Evolutionary conservation across 2,797 vertebrate genomes (phyloP).

Genomic region (Hyperoplus immaculatus): DNA sequence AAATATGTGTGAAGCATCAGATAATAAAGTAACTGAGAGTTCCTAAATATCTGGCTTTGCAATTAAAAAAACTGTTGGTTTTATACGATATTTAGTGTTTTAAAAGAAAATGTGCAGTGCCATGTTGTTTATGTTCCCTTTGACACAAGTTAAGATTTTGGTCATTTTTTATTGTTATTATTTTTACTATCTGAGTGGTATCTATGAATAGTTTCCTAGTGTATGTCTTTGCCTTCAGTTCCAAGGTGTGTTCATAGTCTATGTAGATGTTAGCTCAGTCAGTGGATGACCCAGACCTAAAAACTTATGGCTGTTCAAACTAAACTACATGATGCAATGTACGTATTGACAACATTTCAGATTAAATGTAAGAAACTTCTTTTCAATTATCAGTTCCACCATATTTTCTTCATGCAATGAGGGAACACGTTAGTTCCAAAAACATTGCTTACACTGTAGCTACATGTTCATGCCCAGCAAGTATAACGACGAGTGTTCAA

Average conservation of each 20-base stretch:
- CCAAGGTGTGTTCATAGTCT: neutral
- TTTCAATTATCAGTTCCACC: neutral
- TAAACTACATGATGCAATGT: neutral
- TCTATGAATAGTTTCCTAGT: neutral
- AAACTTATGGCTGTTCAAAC: neutral
- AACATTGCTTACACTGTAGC: neutral
- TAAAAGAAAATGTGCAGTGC: neutral
- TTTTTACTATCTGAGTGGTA: too few species aligned
- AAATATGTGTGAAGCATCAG: neutral
- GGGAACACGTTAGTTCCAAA: conserved; percentile 2
- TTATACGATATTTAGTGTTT: neutral
- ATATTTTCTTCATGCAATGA: conserved; percentile 4
- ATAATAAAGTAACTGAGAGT: neutral
- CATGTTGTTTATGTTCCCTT: neutral
- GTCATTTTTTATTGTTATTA: too few species aligned
- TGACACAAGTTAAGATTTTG: neutral
- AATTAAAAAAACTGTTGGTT: neutral
- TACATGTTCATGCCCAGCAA: neutral
- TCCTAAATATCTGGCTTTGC: neutral
- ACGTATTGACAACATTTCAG: neutral
- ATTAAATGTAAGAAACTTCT: neutral
- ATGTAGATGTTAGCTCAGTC: neutral
- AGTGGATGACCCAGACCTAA: neutral
- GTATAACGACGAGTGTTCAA: neutral
- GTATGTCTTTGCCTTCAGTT: neutral